Evolutionary conservation across 2,113 vertebrate genomes (phyloP), one percentile per base, ranked within the genome.

Genomic region (Pelecanoides urinatrix): DNA sequence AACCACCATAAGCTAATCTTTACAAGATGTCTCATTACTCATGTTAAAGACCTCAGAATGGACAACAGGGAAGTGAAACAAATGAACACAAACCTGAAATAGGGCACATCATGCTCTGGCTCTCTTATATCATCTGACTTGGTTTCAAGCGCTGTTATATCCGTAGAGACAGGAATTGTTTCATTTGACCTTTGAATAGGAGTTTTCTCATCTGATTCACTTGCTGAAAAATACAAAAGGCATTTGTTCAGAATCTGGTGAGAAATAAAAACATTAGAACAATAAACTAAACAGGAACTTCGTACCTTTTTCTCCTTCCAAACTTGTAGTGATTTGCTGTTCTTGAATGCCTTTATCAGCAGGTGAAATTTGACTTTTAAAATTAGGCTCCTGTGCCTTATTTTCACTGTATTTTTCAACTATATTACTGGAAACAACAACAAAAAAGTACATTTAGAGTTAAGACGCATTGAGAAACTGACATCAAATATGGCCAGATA

Each of bases 11-110:
- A 81, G 16, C 18, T 87, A 7, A 71, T 55, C 49, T 65, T 70
- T 11, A 27, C 17, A 62, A 59, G 26, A 26, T 11, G 7, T 40
- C 70, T 85, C 1, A 0, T 86, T n/a, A 59, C 23, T 38, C 26
- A 2, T 2, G 10, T 27, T 15, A 81, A 81, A 9, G 25, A 34
- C 29, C 14, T 65, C 61, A 10, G 55, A 77, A 71, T 2, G 1
- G 63, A 53, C 38, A 59, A 15, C 15, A 70, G 27, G 27, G 50
- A 77, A 81, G 17, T 7, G 11, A 91, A 95, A 61, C 12, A 94
- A 59, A 34, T 17, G 14, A 86, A 76, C 29, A 74, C 96, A 72
- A 71, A 98, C 98, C 98, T 98, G 97, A 98, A 98, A 90, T 98
- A 98, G 1, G 93, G 93, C 71, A 98, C 98, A 27, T 98, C 97